These are phyloP conservation scores for Agrotis exclamationis DNA, from an alignment of 2,888 invertebrate species.

Conservation along the genomic window DNA sequence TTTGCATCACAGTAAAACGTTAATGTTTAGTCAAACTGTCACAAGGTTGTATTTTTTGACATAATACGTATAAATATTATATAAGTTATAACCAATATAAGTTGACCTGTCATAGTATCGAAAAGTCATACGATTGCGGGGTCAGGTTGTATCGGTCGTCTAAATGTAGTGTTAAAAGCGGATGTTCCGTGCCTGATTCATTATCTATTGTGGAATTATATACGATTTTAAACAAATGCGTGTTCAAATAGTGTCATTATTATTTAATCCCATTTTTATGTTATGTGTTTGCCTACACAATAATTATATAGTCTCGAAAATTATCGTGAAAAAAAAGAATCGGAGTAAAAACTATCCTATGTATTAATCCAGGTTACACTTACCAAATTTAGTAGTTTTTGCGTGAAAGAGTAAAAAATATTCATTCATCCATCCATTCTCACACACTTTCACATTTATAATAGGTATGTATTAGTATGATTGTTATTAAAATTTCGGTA, in stretches of 20 bases:
- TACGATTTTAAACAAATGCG: not conserved
- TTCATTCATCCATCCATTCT: too few species aligned
- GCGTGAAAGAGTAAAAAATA: too few species aligned
- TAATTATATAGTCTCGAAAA: too few species aligned
- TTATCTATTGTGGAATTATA: conserved; percentile 9
- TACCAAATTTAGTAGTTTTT: too few species aligned
- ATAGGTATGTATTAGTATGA: too few species aligned
- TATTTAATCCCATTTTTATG: not conserved
- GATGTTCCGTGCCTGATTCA: conserved; percentile 25
- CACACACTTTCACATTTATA: too few species aligned
- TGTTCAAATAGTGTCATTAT: not conserved
- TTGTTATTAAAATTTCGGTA: too few species aligned
- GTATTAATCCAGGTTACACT: too few species aligned
- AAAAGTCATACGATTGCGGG: not conserved
- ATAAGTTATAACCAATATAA: not conserved
- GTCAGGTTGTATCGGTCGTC: not conserved
- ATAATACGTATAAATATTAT: not conserved
- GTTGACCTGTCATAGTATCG: not conserved
- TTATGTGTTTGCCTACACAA: too few species aligned
- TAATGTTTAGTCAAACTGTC: conserved; percentile 21
- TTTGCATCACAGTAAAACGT: conserved; percentile 32
- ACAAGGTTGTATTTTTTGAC: conserved; percentile 32
- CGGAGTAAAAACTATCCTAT: too few species aligned
- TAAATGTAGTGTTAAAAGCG: conserved; percentile 6
- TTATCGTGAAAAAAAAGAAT: too few species aligned